Conservation (phyloP, 2,888 invertebrate genomes). For the Dynastes tityus region DNA sequence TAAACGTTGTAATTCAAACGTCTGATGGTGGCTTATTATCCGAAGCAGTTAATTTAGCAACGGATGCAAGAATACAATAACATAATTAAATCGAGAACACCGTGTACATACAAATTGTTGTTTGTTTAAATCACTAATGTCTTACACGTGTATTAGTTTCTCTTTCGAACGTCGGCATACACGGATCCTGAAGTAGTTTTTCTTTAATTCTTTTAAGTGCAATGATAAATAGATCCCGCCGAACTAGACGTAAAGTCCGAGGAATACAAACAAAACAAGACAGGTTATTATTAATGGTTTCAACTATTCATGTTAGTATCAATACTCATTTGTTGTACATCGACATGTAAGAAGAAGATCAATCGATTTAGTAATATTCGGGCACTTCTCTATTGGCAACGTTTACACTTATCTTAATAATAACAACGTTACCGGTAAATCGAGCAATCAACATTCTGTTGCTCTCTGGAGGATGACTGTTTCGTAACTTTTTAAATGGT, state of each 20-base stretch:
- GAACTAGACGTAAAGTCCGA: slow-evolving; percentile 46
- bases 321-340: slow-evolving; percentile 57
- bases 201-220: slow-evolving; percentile 48
- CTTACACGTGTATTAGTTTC: slow-evolving; percentile 45
- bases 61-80: slow-evolving; percentile 20
- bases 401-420: slow-evolving; percentile 46
- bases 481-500: slow-evolving; percentile 27
- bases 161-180: slow-evolving; percentile 13
- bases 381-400: slow-evolving; percentile 43
- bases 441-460: slow-evolving; percentile 35
- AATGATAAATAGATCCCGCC: slow-evolving; percentile 50
- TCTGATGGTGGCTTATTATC: slow-evolving; percentile 15
- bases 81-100: slow-evolving; percentile 37
- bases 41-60: slow-evolving; percentile 30
- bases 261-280: slow-evolving; percentile 52
- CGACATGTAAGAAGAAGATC: slow-evolving; percentile 55
- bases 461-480: slow-evolving; percentile 7
- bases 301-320: slow-evolving; percentile 57
- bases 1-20: slow-evolving; percentile 19
- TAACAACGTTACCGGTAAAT: slow-evolving; percentile 37
- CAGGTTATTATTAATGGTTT: slow-evolving; percentile 56
- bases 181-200: slow-evolving; percentile 42
- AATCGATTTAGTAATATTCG: slow-evolving; percentile 45
- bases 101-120: slow-evolving; percentile 40
- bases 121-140: slow-evolving; percentile 45